phyloP scores from a whole-genome alignment of 2,888 invertebrate species.

The Penaeus monodon region DNA sequence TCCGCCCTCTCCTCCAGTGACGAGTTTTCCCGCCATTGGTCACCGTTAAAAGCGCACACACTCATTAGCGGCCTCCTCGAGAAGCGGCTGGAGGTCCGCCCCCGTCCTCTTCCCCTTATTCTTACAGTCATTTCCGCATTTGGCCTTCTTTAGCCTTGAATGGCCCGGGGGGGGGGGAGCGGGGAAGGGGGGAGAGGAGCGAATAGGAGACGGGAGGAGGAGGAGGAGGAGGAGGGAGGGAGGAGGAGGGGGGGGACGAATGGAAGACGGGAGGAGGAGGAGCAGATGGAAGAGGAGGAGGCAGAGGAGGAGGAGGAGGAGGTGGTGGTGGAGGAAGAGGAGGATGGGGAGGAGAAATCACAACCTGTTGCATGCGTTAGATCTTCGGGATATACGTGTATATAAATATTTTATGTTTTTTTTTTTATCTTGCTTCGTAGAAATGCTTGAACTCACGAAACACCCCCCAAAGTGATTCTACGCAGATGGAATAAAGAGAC shows the following conservation, averaged over 20 bases:
- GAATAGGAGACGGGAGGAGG: not conserved
- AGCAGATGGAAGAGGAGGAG: not conserved
- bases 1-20: not conserved
- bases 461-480: too few relatives aligned
- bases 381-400: too few relatives aligned
- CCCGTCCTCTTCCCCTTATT: slow-evolving; percentile 18
- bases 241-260: too few relatives aligned
- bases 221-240: too few relatives aligned
- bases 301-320: too few relatives aligned
- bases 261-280: not conserved
- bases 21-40: not conserved
- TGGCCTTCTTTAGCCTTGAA: slow-evolving; percentile 27
- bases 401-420: too few relatives aligned
- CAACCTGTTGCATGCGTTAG: too few relatives aligned
- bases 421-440: too few relatives aligned
- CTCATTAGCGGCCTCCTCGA: slow-evolving; percentile 8
- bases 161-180: not conserved
- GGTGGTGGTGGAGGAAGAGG: too few relatives aligned
- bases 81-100: slow-evolving; percentile 13
- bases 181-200: not conserved
- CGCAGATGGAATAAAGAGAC: too few relatives aligned
- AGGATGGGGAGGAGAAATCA: too few relatives aligned
- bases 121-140: slow-evolving; percentile 23
- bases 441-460: too few relatives aligned
- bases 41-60: slow-evolving; percentile 30